phyloP scores from a whole-genome alignment of 1,140 invertebrate species.

The Cherax quadricarinatus region DNA sequence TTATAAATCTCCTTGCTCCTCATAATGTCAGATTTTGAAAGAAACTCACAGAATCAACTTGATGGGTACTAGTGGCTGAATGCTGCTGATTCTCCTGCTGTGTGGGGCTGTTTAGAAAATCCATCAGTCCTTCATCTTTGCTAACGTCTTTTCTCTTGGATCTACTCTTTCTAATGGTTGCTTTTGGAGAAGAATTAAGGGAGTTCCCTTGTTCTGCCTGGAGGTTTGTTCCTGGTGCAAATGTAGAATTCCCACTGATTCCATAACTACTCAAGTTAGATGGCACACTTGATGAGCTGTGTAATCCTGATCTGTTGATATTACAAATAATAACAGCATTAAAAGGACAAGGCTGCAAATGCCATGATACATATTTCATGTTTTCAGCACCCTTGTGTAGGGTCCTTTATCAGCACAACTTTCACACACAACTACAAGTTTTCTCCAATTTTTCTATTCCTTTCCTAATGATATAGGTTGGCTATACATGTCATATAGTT shows the following conservation, averaged over 20 bases:
- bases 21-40: neutral
- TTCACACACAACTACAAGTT: too few relatives aligned
- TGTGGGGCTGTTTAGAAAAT: conserved; percentile 51
- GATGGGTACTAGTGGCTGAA: neutral
- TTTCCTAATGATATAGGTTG: too few relatives aligned
- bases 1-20: too few relatives aligned
- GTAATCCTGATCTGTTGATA: conserved; percentile 36
- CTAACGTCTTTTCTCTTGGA: conserved; percentile 26
- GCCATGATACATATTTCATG: too few relatives aligned
- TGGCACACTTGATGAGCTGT: conserved; percentile 68
- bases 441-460: too few relatives aligned
- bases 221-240: conserved; percentile 38
- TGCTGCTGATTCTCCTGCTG: conserved; percentile 26
- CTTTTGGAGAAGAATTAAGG: conserved; percentile 28
- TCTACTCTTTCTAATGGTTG: conserved; percentile 23
- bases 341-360: too few relatives aligned
- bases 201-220: conserved; percentile 64
- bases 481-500: too few relatives aligned
- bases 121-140: conserved; percentile 49
- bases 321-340: too few relatives aligned
- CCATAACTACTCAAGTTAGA: conserved; percentile 66
- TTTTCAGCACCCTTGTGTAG: too few relatives aligned
- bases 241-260: conserved; percentile 34
- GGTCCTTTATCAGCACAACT: too few relatives aligned
- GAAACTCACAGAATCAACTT: conserved; percentile 30